These are phyloP conservation scores for Microctonus brassicae DNA, from an alignment of 2,888 invertebrate species.

Conservation along the genomic window DNA sequence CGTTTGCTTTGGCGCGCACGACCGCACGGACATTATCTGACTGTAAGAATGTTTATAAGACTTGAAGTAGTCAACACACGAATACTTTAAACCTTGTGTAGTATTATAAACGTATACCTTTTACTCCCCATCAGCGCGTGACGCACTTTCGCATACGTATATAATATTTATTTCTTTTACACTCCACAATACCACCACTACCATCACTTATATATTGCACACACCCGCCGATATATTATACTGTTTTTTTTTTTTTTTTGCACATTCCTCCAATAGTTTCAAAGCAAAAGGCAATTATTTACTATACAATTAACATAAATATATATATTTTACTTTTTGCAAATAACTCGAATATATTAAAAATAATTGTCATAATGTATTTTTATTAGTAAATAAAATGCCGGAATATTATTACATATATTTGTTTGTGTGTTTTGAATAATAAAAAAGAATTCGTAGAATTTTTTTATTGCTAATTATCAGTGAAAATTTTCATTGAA, in stretches of 20 bases:
- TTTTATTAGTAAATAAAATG: no score
- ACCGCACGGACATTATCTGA: conserved; percentile 41
- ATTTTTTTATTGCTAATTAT: no score
- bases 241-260: neutral
- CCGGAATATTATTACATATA: no score
- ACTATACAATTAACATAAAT: no score
- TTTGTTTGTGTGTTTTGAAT: no score
- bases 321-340: no score
- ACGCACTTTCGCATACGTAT: conserved; percentile 24
- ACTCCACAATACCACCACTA: neutral
- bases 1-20: conserved; percentile 2
- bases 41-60: conserved; percentile 31
- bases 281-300: no score
- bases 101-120: conserved; percentile 1
- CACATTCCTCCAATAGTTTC: neutral
- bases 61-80: conserved; percentile 11
- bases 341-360: no score
- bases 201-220: conserved; percentile 6
- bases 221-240: neutral
- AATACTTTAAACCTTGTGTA: neutral
- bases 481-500: neutral
- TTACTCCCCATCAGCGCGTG: conserved; percentile 22
- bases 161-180: conserved; percentile 16
- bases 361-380: no score
- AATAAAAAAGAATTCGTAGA: no score